Percentiles rank a stretch among this genome's conserved stretches.
phyloP scores from a whole-genome alignment of 2,113 vertebrate species.

The Thomomys bottae region DNA sequence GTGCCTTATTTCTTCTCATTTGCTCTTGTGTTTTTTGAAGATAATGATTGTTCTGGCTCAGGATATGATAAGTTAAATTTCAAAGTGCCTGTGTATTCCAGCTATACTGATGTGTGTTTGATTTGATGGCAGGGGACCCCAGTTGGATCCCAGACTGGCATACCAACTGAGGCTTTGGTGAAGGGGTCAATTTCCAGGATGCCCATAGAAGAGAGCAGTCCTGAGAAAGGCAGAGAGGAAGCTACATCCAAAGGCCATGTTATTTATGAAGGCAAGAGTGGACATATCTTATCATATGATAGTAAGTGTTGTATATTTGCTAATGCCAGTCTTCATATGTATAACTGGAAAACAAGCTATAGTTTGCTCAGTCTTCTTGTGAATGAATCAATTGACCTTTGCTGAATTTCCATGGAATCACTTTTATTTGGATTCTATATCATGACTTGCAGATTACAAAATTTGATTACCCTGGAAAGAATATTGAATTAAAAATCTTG shows the following conservation, averaged over 20 bases:
- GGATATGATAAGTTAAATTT: not conserved
- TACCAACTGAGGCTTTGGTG: conserved; percentile 91
- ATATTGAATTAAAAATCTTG: conserved; percentile 32
- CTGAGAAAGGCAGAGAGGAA: conserved; percentile 93
- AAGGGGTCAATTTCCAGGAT: conserved; percentile 95
- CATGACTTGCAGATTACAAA: conserved; percentile 13
- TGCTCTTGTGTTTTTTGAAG: not conserved
- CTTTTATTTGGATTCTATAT: conserved; percentile 41
- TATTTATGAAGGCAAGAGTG: conserved; percentile 97
- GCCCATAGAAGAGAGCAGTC: conserved; percentile 92
- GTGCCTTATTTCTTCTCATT: not conserved
- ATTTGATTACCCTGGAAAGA: conserved; percentile 17
- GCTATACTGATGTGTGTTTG: conserved; percentile 44
- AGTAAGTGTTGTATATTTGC: conserved; percentile 84
- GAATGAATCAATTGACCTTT: conserved; percentile 10
- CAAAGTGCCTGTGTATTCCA: not conserved
- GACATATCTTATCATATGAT: conserved; percentile 96
- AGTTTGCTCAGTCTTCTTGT: not conserved
- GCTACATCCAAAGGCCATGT: conserved; percentile 94
- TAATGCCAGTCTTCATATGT: not conserved
- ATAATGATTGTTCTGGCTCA: not conserved
- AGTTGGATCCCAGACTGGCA: conserved; percentile 91
- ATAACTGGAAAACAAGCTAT: not conserved
- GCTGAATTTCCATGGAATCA: not conserved
- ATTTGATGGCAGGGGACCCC: conserved; percentile 91